Percentiles rank a stretch among this genome's conserved stretches.
phyloP scores from a whole-genome alignment of 2,797 vertebrate species.

The Steatocranus sp. region DNA sequence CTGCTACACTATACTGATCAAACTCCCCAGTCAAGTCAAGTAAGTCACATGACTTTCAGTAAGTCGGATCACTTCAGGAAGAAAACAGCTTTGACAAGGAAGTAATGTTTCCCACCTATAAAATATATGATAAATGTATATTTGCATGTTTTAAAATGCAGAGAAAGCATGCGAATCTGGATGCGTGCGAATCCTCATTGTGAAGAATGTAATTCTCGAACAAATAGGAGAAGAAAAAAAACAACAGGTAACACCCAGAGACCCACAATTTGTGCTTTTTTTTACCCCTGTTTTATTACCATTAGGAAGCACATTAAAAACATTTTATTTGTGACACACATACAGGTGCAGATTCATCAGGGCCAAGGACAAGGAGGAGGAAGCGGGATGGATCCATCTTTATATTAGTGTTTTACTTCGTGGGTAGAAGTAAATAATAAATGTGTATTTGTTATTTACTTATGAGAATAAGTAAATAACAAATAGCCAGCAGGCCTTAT shows the following conservation, averaged over 20 bases:
- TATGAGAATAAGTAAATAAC: background rate
- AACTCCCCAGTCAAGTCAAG: conserved; percentile 8
- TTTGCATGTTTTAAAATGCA: background rate
- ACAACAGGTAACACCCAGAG: background rate
- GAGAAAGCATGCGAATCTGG: background rate
- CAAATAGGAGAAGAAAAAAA: background rate
- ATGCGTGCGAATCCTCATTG: fast-evolving
- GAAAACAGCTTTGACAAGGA: background rate
- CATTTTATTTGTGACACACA: background rate
- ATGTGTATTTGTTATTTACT: background rate
- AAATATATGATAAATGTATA: background rate
- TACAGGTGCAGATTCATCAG: background rate
- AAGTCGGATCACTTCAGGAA: background rate
- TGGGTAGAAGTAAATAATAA: background rate
- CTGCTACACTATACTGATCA: background rate
- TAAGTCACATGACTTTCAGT: conserved; percentile 25
- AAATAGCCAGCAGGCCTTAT: background rate
- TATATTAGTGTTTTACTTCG: background rate
- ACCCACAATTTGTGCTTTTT: background rate
- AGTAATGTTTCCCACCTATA: background rate
- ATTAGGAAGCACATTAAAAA: background rate
- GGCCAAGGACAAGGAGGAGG: fast-evolving
- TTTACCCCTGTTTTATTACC: background rate
- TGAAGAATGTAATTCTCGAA: background rate
- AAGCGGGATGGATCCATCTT: background rate